Evolutionary conservation across 2,113 vertebrate species (phyloP), one percentile per base, ranked within the genome.

Genomic region (Pungitius pungitius): DNA sequence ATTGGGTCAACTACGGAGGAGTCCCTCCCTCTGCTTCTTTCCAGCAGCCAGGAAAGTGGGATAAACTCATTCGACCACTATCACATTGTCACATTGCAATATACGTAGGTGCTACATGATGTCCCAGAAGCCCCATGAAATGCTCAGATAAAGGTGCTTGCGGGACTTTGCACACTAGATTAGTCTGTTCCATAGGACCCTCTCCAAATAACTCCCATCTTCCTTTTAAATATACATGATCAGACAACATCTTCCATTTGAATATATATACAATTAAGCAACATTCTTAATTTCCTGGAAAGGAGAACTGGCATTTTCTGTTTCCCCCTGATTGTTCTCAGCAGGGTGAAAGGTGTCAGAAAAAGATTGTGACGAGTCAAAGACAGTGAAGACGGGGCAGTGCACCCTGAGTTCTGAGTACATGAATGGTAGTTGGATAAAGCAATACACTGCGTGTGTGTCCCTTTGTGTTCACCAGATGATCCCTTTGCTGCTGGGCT

Each of bases 401-500:
- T 14, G 37, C 60, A 39, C 7, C 35, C 74, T 17, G 64, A 42
- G 18, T 0, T 57, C 3, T 43, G 43, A 37, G n/a, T 49, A 66
- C 27, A 80, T 62, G 58, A 82, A 70, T 10, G 47, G 27, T 18
- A 13, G 54, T 60, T 49, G 77, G 77, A 68, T 49, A 26, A 77
- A 83, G 55, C 18, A 57, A 51, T 39, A 8, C 47, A 9, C 66
- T n/a, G 66, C 65, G 70, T 62, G 67, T 51, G 24, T 22, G 11
- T 81, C 74, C 60, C 78, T 55, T 65, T 37, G n/a, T 47, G 62
- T 45, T 67, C 45, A 60, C 45, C 24, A 69, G 20, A 40, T 73
- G 66, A 76, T 78, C 78, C 33, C 18, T 26, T 47, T 67, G 24
- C 72, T 60, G 69, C 13, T 77, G 82, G 58, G 27, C 39, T 33